These are phyloP conservation scores for Tipula lateralis DNA, from an alignment of 2,888 invertebrate species.

Conservation along the genomic window DNA sequence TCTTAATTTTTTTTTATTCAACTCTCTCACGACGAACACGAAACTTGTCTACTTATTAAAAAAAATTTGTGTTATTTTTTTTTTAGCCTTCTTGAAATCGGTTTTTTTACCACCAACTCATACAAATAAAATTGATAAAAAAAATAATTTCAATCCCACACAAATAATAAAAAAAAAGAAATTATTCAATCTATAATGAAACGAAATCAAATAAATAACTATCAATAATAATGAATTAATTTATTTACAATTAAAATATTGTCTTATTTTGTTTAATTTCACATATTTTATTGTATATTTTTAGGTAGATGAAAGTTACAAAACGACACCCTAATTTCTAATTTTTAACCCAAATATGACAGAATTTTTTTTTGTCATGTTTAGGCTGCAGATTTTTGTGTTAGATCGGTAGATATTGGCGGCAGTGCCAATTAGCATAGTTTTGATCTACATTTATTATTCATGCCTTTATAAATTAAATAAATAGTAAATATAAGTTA, in stretches of 20 bases:
- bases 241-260: constrained; percentile 5
- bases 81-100: constrained; percentile 5
- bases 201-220: not conserved
- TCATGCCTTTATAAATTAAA: too few relatives aligned
- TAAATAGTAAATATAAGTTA: too few relatives aligned
- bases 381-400: not conserved
- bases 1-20: constrained; percentile 19
- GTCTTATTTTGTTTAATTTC: not conserved
- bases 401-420: not conserved
- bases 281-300: not conserved
- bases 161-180: not conserved
- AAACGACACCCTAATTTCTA: constrained; percentile 11
- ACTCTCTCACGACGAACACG: constrained; percentile 26
- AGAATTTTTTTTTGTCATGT: not conserved
- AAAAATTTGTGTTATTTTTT: not conserved
- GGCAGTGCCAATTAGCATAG: not conserved
- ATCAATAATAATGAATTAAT: not conserved
- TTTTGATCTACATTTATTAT: not conserved
- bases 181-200: not conserved
- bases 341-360: not conserved
- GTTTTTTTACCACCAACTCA: not conserved
- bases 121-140: not conserved
- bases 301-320: not conserved
- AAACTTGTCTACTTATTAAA: constrained; percentile 12
- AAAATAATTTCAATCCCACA: not conserved